Base-by-base conservation (phyloP, 2,113 vertebrate species). In the Etia nguti region DNA sequence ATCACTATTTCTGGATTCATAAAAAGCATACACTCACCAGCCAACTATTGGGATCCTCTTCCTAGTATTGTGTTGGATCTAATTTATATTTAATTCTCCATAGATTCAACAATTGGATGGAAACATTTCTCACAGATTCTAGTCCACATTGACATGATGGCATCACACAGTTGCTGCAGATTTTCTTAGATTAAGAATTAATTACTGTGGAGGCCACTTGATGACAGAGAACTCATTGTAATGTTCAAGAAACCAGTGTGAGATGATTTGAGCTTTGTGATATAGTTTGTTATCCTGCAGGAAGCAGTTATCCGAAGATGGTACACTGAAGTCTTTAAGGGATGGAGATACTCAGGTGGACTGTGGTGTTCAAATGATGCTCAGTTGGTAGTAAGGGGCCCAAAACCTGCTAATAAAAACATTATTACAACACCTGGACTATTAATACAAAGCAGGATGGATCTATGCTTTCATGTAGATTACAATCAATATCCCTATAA, bases 91-190 rank as follows among this genome's bases (percentile, higher is more conserved):
- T 70, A 43, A 70, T 43, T 70, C 65, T 70, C n/a, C 65, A 70
- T 1, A 43, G 38, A 70, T 43, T 43, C 65, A 43, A 43, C 36
- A 70, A 70, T 24, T n/a, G 24, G 65, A 38, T 43, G 38, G 24
- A 70, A 43, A 43, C 1, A 43, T 70, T 70, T 15, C 13, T 43
- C 3, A 70, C 22, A 70, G 36, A 26, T 16, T 70, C 38, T 43
- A 6, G 0, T 43, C 38, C 38, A 70, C n/a, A 24, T 43, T 70
- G 0, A 70, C 38, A 43, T 24, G 36, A 41, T 41, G 22, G 62
- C 36, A 1, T 68, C 16, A 13, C 65, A 70, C 13, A 16, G 38
- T 70, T 16, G 38, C 65, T 70, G 38, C 65, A 70, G 65, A 70
- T 70, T 41, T 22, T 68, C 62, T 68, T 41, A 41, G 62, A 68